Base-by-base conservation (phyloP, 2,113 vertebrate species). In the Orthonyx spaldingii region DNA sequence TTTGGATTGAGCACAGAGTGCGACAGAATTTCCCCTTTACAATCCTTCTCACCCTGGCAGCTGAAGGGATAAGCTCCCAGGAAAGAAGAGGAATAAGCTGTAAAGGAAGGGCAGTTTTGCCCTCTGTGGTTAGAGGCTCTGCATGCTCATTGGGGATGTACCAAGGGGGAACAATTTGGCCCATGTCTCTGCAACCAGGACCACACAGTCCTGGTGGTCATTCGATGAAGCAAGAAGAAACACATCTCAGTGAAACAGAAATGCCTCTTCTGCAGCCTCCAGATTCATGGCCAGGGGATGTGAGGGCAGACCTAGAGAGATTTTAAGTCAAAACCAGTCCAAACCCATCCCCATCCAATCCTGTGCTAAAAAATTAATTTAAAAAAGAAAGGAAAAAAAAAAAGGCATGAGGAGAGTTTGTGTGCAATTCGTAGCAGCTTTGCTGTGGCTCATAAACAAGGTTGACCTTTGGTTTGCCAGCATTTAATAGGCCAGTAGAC, bases 91-190 rank as follows among this genome's bases (percentile, higher is more conserved):
- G 32, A 35, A 47, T 20, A 15, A n/a, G 20, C 24, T 1, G 0
- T 10, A 30, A 50, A 52, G 18, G 50, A 60, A 57, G 22, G 13
- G 11, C 47, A 52, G 19, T n/a, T 82, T 79, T 61, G 6, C 17
- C 11, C 7, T 41, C 28, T 20, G 20, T 1, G 1, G 11, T 1
- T 59, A 35, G 16, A 30, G 13, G 2, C 9, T 81, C 41, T 72
- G 41, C 13, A 20, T 0, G 0, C 32, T 50, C 4, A 1, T 0
- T 0, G 0, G 11, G 24, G 16, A 26, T 19, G 32, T 7, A 33
- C 11, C 35, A 30, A 35, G 15, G 26, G 17, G 18, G 5, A 10
- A 66, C 16, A 26, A 6, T 41, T 42, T 61, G 26, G 28, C 11
- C 56, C 26, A 4, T 3, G 11, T 9, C 28, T 37, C 57, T 65